Conservation (phyloP, 1,140 invertebrate genomes). For the Temnothorax longispinosus region DNA sequence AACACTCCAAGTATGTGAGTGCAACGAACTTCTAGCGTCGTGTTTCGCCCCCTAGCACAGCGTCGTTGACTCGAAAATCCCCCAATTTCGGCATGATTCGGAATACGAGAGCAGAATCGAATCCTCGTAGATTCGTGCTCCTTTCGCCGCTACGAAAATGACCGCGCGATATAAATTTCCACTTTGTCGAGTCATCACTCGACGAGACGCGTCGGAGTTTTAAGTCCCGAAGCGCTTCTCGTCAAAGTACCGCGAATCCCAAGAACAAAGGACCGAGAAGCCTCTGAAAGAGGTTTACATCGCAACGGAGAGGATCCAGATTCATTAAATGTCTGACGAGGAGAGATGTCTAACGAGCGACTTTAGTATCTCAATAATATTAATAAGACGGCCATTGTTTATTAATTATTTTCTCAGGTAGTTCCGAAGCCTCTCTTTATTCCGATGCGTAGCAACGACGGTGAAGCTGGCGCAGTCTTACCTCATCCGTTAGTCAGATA, state of each 20-base stretch:
- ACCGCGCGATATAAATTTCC: neutral
- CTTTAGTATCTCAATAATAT: neutral
- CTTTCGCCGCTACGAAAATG: neutral
- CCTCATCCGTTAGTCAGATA: neutral
- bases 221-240: neutral
- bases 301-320: neutral
- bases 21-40: slow-evolving; percentile 26
- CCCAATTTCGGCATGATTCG: neutral
- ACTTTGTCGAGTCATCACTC: neutral
- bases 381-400: neutral
- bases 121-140: neutral
- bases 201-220: slow-evolving; percentile 1
- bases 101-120: neutral
- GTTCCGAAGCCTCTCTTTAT: neutral
- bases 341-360: neutral
- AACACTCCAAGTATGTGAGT: slow-evolving; percentile 2
- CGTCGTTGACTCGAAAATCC: neutral
- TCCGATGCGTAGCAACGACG: neutral
- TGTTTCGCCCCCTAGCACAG: neutral
- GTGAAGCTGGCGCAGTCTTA: neutral
- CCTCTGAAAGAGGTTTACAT: neutral
- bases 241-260: neutral
- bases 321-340: neutral
- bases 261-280: neutral
- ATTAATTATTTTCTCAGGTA: neutral